Percentiles rank a stretch among this genome's conserved stretches.
Evolutionary conservation across 1,140 invertebrate species (phyloP).

Genomic region (Laupala kohalensis): DNA sequence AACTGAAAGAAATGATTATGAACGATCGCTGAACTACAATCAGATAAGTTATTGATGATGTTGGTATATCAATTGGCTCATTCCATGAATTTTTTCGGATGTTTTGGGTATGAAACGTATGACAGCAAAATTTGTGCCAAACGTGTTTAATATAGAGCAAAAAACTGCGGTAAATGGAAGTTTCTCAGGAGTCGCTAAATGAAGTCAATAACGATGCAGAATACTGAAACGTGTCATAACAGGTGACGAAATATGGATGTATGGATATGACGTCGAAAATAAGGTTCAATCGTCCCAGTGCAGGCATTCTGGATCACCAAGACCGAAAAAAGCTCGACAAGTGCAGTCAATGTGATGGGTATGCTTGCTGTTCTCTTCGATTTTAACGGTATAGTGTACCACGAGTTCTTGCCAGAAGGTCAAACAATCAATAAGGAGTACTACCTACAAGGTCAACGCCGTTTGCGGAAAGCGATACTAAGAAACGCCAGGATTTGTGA

Average conservation of each 20-base stretch:
- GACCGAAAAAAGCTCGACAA: not conserved
- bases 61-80: constrained; percentile 7
- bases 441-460: no score
- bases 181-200: not conserved
- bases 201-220: constrained; percentile 3
- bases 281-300: not conserved
- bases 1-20: constrained; percentile 18
- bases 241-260: constrained; percentile 1
- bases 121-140: not conserved
- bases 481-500: constrained; percentile 10
- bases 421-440: no score
- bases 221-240: constrained; percentile 4
- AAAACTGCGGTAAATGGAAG: not conserved
- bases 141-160: not conserved
- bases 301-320: not conserved
- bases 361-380: no score
- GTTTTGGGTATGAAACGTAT: not conserved
- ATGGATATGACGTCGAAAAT: not conserved
- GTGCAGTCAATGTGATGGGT: no score
- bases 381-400: no score
- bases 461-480: no score
- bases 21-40: constrained; percentile 19
- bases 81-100: constrained; percentile 1
- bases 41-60: constrained; percentile 17
- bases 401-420: no score